These are phyloP conservation scores for Coregonus sp. DNA, from an alignment of 2,797 vertebrate species.

Conservation along the genomic window DNA sequence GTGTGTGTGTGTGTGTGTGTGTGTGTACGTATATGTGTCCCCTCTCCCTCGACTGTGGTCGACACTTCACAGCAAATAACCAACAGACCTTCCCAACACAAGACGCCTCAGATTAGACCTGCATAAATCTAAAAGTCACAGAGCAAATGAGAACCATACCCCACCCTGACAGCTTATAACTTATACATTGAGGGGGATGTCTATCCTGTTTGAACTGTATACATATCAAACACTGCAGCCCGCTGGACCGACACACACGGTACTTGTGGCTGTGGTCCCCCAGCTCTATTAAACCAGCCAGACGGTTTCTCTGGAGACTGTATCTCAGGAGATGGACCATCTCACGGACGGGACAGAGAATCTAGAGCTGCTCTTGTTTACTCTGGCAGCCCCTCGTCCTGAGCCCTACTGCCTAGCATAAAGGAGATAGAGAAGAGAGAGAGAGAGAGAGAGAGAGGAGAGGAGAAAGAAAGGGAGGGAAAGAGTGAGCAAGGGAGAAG, in stretches of 20 bases:
- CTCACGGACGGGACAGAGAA: slow-evolving; percentile 23
- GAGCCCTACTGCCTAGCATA: not conserved
- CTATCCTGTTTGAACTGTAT: slow-evolving; percentile 45
- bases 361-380: not conserved
- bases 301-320: slow-evolving; percentile 33
- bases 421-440: not conserved
- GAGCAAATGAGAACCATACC: slow-evolving; percentile 61
- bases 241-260: slow-evolving; percentile 9
- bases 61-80: slow-evolving; percentile 58
- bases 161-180: slow-evolving; percentile 44
- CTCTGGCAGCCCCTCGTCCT: not conserved
- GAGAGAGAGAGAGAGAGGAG: slow-evolving; percentile 32
- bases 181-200: slow-evolving; percentile 50
- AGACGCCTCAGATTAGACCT: slow-evolving; percentile 31
- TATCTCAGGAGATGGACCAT: slow-evolving; percentile 49
- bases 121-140: slow-evolving; percentile 25
- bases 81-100: slow-evolving; percentile 50
- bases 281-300: slow-evolving; percentile 69
- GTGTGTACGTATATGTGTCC: not conserved
- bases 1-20: not conserved
- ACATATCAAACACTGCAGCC: slow-evolving; percentile 14
- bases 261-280: slow-evolving; percentile 64
- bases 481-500: not conserved
- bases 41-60: slow-evolving; percentile 6
- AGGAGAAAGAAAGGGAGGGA: not conserved